Conservation (phyloP, 2,797 vertebrate species). For the Glyptemys insculpta region DNA sequence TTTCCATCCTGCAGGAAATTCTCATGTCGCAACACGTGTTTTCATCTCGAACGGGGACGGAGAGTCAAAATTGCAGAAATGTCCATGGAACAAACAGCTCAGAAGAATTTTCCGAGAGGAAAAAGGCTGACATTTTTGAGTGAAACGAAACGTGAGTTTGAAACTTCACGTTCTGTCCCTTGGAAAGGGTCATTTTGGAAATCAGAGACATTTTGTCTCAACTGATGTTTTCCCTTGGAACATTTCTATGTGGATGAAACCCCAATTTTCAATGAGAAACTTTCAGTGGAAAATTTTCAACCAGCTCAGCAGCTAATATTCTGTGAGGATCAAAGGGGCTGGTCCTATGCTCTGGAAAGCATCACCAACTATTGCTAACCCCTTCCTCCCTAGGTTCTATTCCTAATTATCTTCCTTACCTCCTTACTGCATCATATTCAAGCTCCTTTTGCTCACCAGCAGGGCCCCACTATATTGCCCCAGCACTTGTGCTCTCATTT, state of each 20-base stretch:
- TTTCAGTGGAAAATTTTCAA: conserved; percentile 14
- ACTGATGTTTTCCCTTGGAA: background rate
- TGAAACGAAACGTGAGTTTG: background rate
- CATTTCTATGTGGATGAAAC: background rate
- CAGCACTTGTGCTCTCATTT: background rate
- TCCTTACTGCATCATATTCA: background rate
- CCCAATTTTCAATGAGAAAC: conserved; percentile 1
- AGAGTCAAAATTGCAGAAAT: too few species aligned
- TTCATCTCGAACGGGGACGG: too few species aligned
- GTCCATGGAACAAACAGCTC: too few species aligned
- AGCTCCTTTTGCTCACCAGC: background rate
- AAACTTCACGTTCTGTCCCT: background rate
- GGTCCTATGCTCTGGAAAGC: background rate
- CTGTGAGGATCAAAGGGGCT: background rate
- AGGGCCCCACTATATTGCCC: too few species aligned
- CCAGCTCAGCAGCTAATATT: conserved; percentile 37
- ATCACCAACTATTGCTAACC: background rate
- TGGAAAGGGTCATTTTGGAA: background rate
- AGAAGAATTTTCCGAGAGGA: background rate
- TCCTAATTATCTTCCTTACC: background rate
- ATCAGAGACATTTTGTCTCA: background rate
- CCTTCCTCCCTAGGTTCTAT: background rate
- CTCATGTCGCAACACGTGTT: too few species aligned
- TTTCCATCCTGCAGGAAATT: too few species aligned
- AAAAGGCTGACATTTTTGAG: background rate